Evolutionary conservation across 2,888 invertebrate species (phyloP).

Genomic region (Therioaphis trifolii): DNA sequence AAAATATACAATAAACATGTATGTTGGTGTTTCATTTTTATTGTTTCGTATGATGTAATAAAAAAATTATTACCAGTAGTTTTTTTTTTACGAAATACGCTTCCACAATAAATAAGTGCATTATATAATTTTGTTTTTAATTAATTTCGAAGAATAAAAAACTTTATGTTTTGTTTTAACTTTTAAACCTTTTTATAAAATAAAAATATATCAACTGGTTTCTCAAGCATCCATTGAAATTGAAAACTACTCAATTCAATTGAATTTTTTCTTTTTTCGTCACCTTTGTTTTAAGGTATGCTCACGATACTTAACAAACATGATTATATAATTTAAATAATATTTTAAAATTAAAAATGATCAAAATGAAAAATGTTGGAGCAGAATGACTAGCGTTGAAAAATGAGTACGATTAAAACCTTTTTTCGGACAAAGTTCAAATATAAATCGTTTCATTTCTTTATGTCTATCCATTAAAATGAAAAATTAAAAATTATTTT

Average conservation of each 20-base stretch:
- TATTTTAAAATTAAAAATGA: too few species aligned
- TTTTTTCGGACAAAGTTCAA: too few species aligned
- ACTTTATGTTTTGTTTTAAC: conserved; percentile 9
- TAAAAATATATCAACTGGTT: conserved; percentile 1
- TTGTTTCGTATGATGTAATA: background rate
- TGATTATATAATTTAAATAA: too few species aligned
- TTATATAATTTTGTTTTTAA: conserved; percentile 24
- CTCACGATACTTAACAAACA: too few species aligned
- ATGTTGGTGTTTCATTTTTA: background rate
- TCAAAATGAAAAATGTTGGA: too few species aligned
- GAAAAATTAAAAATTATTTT: too few species aligned
- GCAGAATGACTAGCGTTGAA: too few species aligned
- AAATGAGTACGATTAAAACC: too few species aligned
- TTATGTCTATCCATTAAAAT: too few species aligned
- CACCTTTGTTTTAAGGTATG: too few species aligned
- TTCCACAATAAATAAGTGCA: background rate
- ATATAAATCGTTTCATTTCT: too few species aligned
- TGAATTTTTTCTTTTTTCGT: background rate
- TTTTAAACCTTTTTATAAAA: background rate
- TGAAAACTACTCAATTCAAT: conserved; percentile 15
- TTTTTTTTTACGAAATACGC: conserved; percentile 1
- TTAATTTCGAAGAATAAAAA: background rate
- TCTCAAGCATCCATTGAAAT: background rate
- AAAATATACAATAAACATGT: too few species aligned
- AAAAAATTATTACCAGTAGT: background rate